Base-by-base conservation (phyloP, 2,888 invertebrate genomes). In the Agrotis ipsilon region DNA sequence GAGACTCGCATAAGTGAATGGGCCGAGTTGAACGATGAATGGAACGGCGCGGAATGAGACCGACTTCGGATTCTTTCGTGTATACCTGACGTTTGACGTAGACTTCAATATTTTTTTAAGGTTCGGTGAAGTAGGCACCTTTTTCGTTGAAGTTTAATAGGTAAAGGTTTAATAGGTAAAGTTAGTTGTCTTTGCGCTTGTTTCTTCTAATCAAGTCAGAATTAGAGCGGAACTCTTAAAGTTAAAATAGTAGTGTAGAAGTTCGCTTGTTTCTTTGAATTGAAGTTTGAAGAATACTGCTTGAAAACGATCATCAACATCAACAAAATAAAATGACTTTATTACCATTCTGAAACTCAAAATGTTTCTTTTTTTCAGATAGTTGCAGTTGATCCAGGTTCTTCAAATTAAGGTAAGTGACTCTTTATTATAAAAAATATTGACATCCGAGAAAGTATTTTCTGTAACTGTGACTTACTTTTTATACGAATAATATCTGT, bases 1-100 rank as follows among this genome's bases (percentile, higher is more conserved):
- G 84, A 78, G 82, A 32, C 75, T 83, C 67, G 72, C 72, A 49
- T 78, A 72, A 78, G 74, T 81, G 85, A 85, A 85, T 84, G 83
- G 73, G 49, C 59, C 14, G 71, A 67, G 68, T 72, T 65, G 70
- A 78, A 73, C 68, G 75, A 66, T 85, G 84, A 84, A 85, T 85
- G 78, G 80, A 75, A 59, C 70, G 61, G 73, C 54, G 65, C 63
- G 67, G 75, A 81, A 80, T 75, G 75, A 81, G 72, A 81, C 81
- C 67, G 66, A 75, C 73, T 78, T 57, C 60, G 52, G 63, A 81
- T 74, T 75, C 66, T 59, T 70, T 72, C 78, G 59, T 72, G 75
- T 73, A 55, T 68, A 68, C 62, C 70, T 74, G 72, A 70, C 80
- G 75, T 83, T 83, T 81, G 75, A 81, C 70, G 62, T 68, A 51